Conservation (phyloP, 1,140 invertebrate species). For the Pseudoatta argentina region DNA sequence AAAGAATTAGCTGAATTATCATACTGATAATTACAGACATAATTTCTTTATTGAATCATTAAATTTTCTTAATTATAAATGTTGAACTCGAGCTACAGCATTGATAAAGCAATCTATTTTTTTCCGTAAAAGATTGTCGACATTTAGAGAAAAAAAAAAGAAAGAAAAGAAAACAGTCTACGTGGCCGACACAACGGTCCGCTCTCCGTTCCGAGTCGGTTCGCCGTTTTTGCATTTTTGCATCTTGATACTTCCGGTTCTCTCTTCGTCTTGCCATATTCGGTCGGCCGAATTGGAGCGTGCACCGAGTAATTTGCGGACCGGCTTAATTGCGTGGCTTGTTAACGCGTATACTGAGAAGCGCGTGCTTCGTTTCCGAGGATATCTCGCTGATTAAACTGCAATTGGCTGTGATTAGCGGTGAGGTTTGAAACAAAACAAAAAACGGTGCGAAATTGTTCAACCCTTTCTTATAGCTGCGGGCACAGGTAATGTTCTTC, state of each 20-base stretch:
- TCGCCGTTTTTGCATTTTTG: constrained; percentile 57
- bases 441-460: not conserved
- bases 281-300: constrained; percentile 54
- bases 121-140: not conserved
- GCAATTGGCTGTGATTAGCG: constrained; percentile 13
- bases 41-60: too few relatives aligned
- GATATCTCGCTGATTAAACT: not conserved
- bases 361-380: constrained; percentile 31
- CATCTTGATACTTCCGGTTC: constrained; percentile 61
- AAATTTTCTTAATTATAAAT: too few relatives aligned
- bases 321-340: constrained; percentile 55
- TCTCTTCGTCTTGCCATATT: constrained; percentile 38
- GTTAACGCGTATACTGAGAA: constrained; percentile 44
- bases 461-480: not conserved
- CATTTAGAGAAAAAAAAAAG: not conserved
- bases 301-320: constrained; percentile 54
- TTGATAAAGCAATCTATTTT: too few relatives aligned
- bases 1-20: too few relatives aligned
- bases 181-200: constrained; percentile 14
- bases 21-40: too few relatives aligned
- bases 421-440: not conserved
- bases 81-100: too few relatives aligned
- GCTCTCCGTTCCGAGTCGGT: constrained; percentile 50
- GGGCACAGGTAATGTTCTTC: not conserved
- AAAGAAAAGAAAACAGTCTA: constrained; percentile 3